Evolutionary conservation across 2,113 vertebrate genomes (phyloP).

Genomic region (Hucho hucho): DNA sequence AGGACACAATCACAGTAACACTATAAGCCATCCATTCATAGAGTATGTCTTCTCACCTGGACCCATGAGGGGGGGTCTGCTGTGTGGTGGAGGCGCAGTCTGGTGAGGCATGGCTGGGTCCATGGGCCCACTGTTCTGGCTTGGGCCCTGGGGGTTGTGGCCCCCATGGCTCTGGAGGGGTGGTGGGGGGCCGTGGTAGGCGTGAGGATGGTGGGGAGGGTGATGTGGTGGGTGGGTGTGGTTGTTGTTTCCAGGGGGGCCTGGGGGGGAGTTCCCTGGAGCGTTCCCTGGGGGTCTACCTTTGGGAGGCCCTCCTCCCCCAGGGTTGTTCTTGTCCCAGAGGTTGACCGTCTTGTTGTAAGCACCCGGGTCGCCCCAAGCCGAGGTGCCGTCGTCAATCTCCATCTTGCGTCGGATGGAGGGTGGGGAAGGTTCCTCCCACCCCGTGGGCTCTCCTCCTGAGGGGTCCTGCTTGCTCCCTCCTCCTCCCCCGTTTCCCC

Average conservation of each 20-base stretch:
- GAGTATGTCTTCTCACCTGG: constrained; percentile 70
- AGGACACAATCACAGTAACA: too few species aligned
- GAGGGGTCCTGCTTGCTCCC: constrained; percentile 76
- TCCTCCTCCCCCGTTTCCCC: constrained; percentile 73
- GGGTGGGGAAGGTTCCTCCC: constrained; percentile 95
- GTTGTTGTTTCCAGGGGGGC: constrained; percentile 62
- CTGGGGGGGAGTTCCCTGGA: constrained; percentile 75
- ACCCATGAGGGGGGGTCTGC: constrained; percentile 84
- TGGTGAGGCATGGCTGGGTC: constrained; percentile 82
- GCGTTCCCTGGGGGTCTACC: constrained; percentile 85
- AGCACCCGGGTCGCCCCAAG: constrained; percentile 92
- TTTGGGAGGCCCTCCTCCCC: constrained; percentile 66
- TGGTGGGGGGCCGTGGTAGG: constrained; percentile 70
- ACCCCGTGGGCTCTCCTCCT: constrained; percentile 86
- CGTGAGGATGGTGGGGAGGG: constrained; percentile 74
- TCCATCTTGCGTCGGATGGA: constrained; percentile 98
- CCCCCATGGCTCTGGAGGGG: constrained; percentile 76
- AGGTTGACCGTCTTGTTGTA: constrained; percentile 93
- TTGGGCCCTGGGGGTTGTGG: constrained; percentile 69
- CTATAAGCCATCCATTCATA: neutral
- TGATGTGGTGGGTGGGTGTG: constrained; percentile 90
- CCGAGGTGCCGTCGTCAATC: constrained; percentile 97
- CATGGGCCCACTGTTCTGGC: constrained; percentile 78
- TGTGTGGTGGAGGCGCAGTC: constrained; percentile 76
- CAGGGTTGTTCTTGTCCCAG: constrained; percentile 96